These are phyloP conservation scores for Caenorhabditis latens DNA, from an alignment of 1,140 invertebrate species.

Conservation along the genomic window DNA sequence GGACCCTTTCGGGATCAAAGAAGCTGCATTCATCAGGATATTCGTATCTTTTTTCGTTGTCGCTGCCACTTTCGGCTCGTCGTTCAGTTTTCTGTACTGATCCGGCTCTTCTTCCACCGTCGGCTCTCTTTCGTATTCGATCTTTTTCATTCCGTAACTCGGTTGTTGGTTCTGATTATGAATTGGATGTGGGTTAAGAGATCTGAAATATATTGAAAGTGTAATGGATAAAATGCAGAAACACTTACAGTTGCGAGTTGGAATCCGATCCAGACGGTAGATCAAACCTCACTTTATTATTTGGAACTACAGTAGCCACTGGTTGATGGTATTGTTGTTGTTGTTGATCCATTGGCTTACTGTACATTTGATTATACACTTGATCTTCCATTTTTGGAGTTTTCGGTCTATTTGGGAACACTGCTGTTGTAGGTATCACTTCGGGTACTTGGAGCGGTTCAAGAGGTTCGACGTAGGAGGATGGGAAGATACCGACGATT, in stretches of 20 bases:
- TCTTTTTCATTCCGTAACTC: slow-evolving; percentile 29
- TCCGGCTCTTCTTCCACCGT: slow-evolving; percentile 21
- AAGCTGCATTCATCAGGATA: slow-evolving; percentile 38
- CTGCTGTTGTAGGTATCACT: background rate
- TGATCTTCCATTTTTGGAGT: slow-evolving; percentile 63
- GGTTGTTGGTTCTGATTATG: background rate
- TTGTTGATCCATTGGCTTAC: background rate
- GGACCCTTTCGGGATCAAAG: slow-evolving; percentile 32
- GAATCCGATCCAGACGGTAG: slow-evolving; percentile 7
- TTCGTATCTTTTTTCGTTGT: slow-evolving; percentile 6
- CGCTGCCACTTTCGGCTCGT: background rate
- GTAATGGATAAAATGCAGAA: background rate
- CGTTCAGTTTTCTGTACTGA: slow-evolving; percentile 42
- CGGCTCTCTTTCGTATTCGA: slow-evolving; percentile 15
- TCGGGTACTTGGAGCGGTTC: background rate
- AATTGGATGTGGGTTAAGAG: background rate
- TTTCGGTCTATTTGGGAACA: slow-evolving; percentile 64
- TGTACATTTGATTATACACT: background rate
- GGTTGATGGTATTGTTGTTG: background rate
- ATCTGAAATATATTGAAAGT: background rate
- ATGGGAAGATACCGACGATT: slow-evolving; percentile 67
- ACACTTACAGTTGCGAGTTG: slow-evolving; percentile 26
- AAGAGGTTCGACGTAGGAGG: slow-evolving; percentile 62
- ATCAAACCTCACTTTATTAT: slow-evolving; percentile 42
- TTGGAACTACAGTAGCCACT: background rate